Percentiles rank a stretch among this genome's conserved stretches.
These are phyloP conservation scores for Bombus confusus DNA, from an alignment of 1,140 invertebrate species.

Conservation along the genomic window DNA sequence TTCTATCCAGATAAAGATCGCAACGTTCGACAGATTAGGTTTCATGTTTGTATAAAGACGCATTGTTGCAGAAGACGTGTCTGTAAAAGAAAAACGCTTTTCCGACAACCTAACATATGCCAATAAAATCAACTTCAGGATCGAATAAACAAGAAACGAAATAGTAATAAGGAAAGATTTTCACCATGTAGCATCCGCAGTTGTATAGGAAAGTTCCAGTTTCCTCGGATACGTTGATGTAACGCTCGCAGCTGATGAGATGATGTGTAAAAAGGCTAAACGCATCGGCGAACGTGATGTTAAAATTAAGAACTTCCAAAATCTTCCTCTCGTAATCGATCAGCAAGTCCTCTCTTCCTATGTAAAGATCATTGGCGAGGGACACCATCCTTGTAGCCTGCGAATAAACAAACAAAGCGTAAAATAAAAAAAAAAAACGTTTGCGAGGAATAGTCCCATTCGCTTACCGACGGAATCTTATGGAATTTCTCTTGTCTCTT, in stretches of 20 bases:
- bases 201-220: constrained; percentile 34
- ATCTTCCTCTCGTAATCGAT: constrained; percentile 62
- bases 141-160: background rate
- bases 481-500: constrained; percentile 55
- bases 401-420: background rate
- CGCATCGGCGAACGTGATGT: constrained; percentile 66
- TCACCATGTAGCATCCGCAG: constrained; percentile 68
- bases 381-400: constrained; percentile 61
- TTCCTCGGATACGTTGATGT: background rate
- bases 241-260: constrained; percentile 23
- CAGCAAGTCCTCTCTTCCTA: constrained; percentile 45
- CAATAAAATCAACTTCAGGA: too few relatives aligned
- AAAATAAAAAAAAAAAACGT: too few relatives aligned
- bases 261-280: constrained; percentile 59
- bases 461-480: constrained; percentile 66
- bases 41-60: too few relatives aligned
- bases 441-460: background rate
- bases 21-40: too few relatives aligned
- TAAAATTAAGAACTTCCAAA: constrained; percentile 58
- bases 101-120: too few relatives aligned
- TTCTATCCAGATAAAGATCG: too few relatives aligned
- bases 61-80: too few relatives aligned
- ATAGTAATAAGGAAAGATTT: background rate
- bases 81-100: too few relatives aligned
- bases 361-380: constrained; percentile 45